Conservation (phyloP, 2,888 invertebrate genomes). For the Sussaba pulchella region DNA sequence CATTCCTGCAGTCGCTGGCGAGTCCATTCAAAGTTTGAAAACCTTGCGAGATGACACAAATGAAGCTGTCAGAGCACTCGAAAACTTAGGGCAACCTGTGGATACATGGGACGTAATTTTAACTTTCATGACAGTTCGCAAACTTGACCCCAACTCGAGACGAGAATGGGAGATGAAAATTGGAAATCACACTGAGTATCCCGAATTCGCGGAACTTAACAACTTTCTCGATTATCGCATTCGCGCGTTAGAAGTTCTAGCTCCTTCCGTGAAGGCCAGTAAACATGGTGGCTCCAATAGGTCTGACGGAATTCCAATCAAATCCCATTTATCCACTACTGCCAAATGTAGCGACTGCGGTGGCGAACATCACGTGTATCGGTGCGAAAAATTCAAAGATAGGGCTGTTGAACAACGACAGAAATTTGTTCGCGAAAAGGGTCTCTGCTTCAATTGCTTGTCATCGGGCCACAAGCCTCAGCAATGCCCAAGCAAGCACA, state of each 20-base stretch:
- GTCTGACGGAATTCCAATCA: neutral
- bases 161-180: slow-evolving; percentile 29
- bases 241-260: no score
- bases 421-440: slow-evolving; percentile 1
- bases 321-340: slow-evolving; percentile 9
- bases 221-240: no score
- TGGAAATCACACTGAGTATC: slow-evolving; percentile 7
- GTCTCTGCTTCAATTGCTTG: slow-evolving; percentile 56
- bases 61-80: slow-evolving; percentile 11
- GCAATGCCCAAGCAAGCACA: slow-evolving; percentile 43
- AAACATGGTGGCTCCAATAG: neutral
- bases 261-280: no score
- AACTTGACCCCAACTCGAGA: slow-evolving; percentile 17
- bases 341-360: slow-evolving; percentile 6
- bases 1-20: neutral
- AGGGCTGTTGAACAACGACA: slow-evolving; percentile 24
- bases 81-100: neutral
- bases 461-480: slow-evolving; percentile 21
- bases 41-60: neutral
- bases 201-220: neutral
- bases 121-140: slow-evolving; percentile 21
- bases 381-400: slow-evolving; percentile 32
- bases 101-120: slow-evolving; percentile 30
- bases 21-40: neutral
- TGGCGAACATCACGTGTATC: slow-evolving; percentile 21